A percentile compares a stretch with the other conserved stretches of the same genome.
phyloP scores from a whole-genome alignment of 2,797 vertebrate species.

The Euthynnus affinis region DNA sequence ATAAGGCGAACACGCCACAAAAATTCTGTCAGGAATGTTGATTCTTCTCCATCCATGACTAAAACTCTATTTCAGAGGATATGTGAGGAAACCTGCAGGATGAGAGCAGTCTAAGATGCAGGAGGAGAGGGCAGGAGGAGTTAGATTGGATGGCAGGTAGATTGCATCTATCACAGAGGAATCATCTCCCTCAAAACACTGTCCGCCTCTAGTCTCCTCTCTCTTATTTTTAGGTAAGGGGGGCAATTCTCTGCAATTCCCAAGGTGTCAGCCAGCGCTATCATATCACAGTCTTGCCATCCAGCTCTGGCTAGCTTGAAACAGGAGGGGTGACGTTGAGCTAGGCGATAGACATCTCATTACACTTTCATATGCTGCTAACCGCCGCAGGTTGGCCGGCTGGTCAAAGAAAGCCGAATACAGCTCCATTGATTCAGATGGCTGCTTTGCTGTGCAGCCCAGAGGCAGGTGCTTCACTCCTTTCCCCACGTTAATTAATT shows the following conservation, averaged over 20 bases:
- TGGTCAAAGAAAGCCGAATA: slow-evolving; percentile 61
- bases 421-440: slow-evolving; percentile 70
- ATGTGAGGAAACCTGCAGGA: slow-evolving; percentile 30
- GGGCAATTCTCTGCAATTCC: slow-evolving; percentile 64
- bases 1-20: slow-evolving; percentile 12
- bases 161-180: slow-evolving; percentile 73
- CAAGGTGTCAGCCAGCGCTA: slow-evolving; percentile 59
- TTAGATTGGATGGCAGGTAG: slow-evolving; percentile 60
- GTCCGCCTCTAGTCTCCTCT: slow-evolving; percentile 48
- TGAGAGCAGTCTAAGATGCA: slow-evolving; percentile 29
- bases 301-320: slow-evolving; percentile 49
- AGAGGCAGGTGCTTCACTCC: slow-evolving; percentile 59
- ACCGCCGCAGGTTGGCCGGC: slow-evolving; percentile 58
- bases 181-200: slow-evolving; percentile 66
- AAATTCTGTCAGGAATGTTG: neutral
- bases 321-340: slow-evolving; percentile 57
- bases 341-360: slow-evolving; percentile 78
- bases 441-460: slow-evolving; percentile 45
- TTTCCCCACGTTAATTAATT: slow-evolving; percentile 69
- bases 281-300: slow-evolving; percentile 63
- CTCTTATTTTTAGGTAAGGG: slow-evolving; percentile 48
- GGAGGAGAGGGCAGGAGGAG: slow-evolving; percentile 16
- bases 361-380: slow-evolving; percentile 78
- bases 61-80: slow-evolving; percentile 36
- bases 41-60: slow-evolving; percentile 30